Percentiles rank a stretch among this genome's conserved stretches.
Conservation (phyloP, 2,888 invertebrate species). For the Prosopocoilus inquinatus region DNA sequence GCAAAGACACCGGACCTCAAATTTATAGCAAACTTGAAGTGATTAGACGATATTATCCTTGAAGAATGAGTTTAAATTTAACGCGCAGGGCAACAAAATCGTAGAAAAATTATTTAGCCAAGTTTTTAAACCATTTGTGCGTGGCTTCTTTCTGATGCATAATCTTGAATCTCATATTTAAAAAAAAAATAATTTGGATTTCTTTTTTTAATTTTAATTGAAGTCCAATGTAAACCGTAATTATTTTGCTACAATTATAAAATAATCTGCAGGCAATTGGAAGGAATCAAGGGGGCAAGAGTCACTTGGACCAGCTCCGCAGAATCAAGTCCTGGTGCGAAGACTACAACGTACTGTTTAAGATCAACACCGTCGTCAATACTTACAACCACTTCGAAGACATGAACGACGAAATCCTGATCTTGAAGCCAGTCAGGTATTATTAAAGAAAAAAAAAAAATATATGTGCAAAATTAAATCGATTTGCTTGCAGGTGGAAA, state of each 20-base stretch:
- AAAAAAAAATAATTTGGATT: no score
- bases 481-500: slow-evolving; percentile 40
- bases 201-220: no score
- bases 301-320: slow-evolving; percentile 48
- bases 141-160: no score
- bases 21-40: no score
- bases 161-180: no score
- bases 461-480: background rate
- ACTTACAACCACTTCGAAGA: slow-evolving; percentile 52
- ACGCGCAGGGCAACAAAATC: no score
- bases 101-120: no score
- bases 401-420: slow-evolving; percentile 48
- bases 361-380: slow-evolving; percentile 56
- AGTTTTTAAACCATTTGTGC: no score
- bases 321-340: slow-evolving; percentile 50
- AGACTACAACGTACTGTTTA: slow-evolving; percentile 51
- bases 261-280: slow-evolving; percentile 45
- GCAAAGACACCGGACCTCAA: no score
- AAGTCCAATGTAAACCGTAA: no score
- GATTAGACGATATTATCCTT: no score
- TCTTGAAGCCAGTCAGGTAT: slow-evolving; percentile 50
- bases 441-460: background rate
- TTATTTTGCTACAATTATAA: background rate
- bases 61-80: no score
- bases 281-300: slow-evolving; percentile 45